Evolutionary conservation across 1,140 invertebrate species (phyloP), one percentile per base, ranked within the genome.

Genomic region (Drosophila azteca): DNA sequence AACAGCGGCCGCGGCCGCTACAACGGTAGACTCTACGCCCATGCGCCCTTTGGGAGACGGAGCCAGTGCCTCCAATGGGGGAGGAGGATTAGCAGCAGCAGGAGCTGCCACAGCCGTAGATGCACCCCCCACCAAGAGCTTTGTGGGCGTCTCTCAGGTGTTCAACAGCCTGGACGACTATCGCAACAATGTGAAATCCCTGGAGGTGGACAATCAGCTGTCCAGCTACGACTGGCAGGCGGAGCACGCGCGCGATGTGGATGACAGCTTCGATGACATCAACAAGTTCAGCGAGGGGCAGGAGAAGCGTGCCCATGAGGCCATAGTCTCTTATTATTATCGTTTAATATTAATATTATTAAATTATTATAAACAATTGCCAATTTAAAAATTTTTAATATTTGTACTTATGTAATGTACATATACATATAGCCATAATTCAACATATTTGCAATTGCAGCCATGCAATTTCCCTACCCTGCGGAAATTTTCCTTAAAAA

Each of bases 141-240:
- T 91, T 73, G 84, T 91, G 54, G 89, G 70, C 43, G 90, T 91
- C 59, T 91, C 90, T 8, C 90, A 94, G 83, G 94, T 94, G 24
- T 95, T 94, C 74, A 94, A 93, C 69, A 94, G 94, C 78, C 90
- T 94, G n/a, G 94, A 94, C 48, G 94, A 94, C 29, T 94, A 94
- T 76, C 92, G 94, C 35, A 94, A 93, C 73, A 91, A 92, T 63
- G 92, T 92, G 46, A 92, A 93, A 53, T 89, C 82, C 0, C 53
- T 90, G 54, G 83, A 80, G 53, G 52, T 64, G n/a, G 57, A 53
- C 7, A 41, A 53, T 44, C 69, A 81, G n/a, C 7, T 69, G 35
- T 64, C 66, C 35, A 65, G 48, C 39, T 82, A 83, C 31, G 63
- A 83, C n/a, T 77, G 75, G 75, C 63, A 60, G 7, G 41, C 43